Evolutionary conservation across 2,888 invertebrate species (phyloP), one percentile per base, ranked within the genome.

Genomic region (Tetragonula carbonaria): DNA sequence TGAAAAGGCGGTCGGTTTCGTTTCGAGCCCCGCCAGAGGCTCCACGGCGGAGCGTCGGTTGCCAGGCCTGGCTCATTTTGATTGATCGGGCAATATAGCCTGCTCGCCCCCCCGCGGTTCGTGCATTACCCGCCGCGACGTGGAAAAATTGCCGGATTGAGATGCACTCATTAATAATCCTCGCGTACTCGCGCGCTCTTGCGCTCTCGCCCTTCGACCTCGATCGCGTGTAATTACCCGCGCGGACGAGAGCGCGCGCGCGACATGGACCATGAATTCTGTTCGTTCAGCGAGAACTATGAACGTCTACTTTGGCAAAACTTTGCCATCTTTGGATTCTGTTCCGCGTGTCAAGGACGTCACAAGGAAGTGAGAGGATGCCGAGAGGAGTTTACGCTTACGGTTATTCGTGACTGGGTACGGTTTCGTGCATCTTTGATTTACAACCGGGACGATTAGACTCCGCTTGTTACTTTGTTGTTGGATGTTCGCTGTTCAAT

Each of bases 141-240:
- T 93, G 92, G 93, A 94, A 94, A 94, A 94, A 94, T 94, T 90
- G 91, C 91, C 90, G 92, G 93, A 94, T 94, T 94, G 94, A 94
- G 93, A 94, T 94, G 94, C 94, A 93, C 94, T 93, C 94, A 94
- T 94, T 93, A 94, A 94, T 94, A 93, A 93, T 93, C 88, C 88
- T 86, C 88, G 86, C 85, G 87, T 88, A 86, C 83, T 81, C 68
- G 66, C 73, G 78, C 72, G 74, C 45, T 45, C 45, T 11, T 45
- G 65, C 76, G 78, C 85, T 88, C 87, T 84, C 84, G 87, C 66
- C 78, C 72, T 62, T 62, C 23, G 23, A 23, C 63, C 18, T 55
- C 82, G 65, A 65, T 33, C 23, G 6, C 66, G 51, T 66, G 67
- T 83, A 83, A 83, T 83, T 83, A 83, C 83, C 68, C 82, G 83